Percentiles rank a stretch among this genome's conserved stretches.
Conservation (phyloP, 2,888 invertebrate species). For the Chorisops tibialis region DNA sequence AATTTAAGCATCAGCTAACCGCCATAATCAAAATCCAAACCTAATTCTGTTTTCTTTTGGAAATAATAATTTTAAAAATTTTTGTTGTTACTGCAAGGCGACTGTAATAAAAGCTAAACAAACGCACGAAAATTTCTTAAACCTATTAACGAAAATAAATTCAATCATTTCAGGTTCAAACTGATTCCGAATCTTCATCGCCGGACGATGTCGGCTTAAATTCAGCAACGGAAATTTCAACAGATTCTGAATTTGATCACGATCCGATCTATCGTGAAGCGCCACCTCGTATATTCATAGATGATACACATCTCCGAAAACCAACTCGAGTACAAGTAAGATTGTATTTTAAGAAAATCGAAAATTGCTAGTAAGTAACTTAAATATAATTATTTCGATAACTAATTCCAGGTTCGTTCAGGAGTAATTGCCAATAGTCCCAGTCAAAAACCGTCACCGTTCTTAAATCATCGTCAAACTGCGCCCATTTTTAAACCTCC, state of each 20-base stretch:
- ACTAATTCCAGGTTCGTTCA: constrained; percentile 44
- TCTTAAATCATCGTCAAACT: constrained; percentile 31
- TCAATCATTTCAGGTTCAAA: constrained; percentile 61
- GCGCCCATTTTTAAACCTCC: constrained; percentile 33
- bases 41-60: background rate
- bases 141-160: constrained; percentile 3
- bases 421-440: constrained; percentile 42
- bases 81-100: background rate
- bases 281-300: constrained; percentile 72
- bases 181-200: constrained; percentile 62
- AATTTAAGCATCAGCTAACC: no score
- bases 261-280: constrained; percentile 66
- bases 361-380: background rate
- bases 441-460: constrained; percentile 35
- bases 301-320: constrained; percentile 62
- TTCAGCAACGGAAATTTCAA: constrained; percentile 87
- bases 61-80: background rate
- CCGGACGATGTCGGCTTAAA: constrained; percentile 73
- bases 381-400: background rate
- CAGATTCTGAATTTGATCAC: constrained; percentile 88
- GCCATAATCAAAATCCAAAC: no score
- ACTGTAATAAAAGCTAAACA: background rate
- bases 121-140: constrained; percentile 7
- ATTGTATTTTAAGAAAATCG: constrained; percentile 41
- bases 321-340: constrained; percentile 64